Percentiles rank a stretch among this genome's conserved stretches.
These are phyloP conservation scores for Daphoenositta chrysoptera DNA, from an alignment of 2,113 vertebrate genomes.

Conservation along the genomic window DNA sequence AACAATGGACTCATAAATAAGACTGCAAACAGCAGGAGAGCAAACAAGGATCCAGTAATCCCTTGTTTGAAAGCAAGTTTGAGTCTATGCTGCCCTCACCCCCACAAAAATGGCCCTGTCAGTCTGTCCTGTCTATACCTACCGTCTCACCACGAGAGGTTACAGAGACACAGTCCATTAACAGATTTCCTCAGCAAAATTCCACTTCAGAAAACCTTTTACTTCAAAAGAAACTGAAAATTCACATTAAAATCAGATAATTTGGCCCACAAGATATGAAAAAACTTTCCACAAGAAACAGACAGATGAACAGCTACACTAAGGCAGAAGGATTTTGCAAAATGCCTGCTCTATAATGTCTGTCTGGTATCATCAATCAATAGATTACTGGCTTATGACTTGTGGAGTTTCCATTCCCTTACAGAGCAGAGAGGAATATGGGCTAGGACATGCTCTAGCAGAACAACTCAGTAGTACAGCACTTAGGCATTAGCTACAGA, in stretches of 20 bases:
- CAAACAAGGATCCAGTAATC: background rate
- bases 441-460: background rate
- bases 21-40: background rate
- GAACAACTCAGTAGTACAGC: background rate
- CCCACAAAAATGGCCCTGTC: background rate
- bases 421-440: background rate
- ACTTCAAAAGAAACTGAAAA: background rate
- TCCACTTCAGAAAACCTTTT: background rate
- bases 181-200: background rate
- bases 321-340: background rate
- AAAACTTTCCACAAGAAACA: background rate
- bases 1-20: background rate
- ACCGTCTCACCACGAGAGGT: background rate
- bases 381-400: background rate
- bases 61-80: background rate
- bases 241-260: background rate
- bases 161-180: background rate
- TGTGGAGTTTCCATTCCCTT: background rate
- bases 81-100: background rate
- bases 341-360: background rate
- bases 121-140: background rate
- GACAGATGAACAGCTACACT: background rate
- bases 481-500: background rate
- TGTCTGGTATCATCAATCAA: background rate
- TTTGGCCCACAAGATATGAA: background rate